Evolutionary conservation across 2,113 vertebrate species (phyloP).

Genomic region (Vulpes ferrilata): DNA sequence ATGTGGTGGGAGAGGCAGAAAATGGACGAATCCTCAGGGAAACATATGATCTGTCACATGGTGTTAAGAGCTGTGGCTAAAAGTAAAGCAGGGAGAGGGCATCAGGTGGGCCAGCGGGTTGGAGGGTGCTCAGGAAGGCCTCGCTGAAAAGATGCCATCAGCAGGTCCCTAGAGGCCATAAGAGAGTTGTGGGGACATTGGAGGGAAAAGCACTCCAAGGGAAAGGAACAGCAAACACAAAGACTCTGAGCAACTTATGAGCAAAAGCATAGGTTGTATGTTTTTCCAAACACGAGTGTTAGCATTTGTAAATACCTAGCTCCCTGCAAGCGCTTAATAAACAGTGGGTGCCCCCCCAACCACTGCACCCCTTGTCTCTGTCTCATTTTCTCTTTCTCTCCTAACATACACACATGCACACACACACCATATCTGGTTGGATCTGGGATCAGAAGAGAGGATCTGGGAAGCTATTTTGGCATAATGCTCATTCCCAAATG

Average conservation of each 20-base stretch:
- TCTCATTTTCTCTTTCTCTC: background rate
- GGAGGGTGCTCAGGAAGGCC: background rate
- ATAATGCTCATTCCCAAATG: background rate
- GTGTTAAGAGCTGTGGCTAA: background rate
- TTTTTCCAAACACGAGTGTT: background rate
- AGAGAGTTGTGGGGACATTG: background rate
- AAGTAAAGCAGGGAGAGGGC: background rate
- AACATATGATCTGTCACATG: background rate
- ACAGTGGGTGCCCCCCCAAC: background rate
- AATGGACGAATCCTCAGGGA: background rate
- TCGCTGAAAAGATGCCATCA: background rate
- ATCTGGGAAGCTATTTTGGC: background rate
- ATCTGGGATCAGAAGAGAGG: background rate
- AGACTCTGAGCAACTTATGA: background rate
- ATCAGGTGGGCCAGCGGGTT: background rate
- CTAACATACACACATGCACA: background rate
- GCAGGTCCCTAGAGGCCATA: background rate
- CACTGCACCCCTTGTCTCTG: background rate
- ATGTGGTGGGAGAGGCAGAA: background rate
- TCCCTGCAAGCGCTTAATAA: background rate
- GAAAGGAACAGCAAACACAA: background rate
- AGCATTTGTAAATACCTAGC: background rate
- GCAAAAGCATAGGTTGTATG: background rate
- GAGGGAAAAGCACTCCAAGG: background rate
- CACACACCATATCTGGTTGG: too few relatives aligned